These are phyloP conservation scores for Brachypterus glaber DNA, from an alignment of 2,888 invertebrate species.

Conservation along the genomic window DNA sequence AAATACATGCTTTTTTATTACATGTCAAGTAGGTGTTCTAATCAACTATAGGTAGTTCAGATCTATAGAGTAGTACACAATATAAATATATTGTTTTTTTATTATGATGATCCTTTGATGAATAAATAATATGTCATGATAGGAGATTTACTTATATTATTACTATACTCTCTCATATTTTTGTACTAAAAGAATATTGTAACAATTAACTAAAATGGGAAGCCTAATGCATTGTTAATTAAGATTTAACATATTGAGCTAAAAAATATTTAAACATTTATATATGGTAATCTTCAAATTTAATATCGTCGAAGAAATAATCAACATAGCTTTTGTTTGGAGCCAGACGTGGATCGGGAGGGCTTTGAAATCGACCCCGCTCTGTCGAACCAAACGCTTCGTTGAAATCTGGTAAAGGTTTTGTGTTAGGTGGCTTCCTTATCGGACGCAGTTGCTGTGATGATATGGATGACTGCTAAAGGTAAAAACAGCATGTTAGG, in stretches of 20 bases:
- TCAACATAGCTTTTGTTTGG: conserved; percentile 34
- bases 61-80: too few relatives aligned
- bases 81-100: too few relatives aligned
- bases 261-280: too few relatives aligned
- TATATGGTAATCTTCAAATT: conserved; percentile 35
- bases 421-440: conserved; percentile 25
- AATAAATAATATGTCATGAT: too few relatives aligned
- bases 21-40: too few relatives aligned
- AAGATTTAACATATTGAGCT: too few relatives aligned
- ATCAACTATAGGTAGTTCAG: too few relatives aligned
- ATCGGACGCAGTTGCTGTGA: conserved; percentile 11
- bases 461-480: conserved; percentile 17
- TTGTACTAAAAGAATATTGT: conserved; percentile 3
- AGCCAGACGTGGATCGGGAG: conserved; percentile 34
- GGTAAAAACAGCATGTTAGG: background rate
- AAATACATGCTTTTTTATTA: too few relatives aligned
- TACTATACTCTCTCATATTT: too few relatives aligned
- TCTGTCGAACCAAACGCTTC: conserved; percentile 81
- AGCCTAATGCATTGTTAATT: too few relatives aligned
- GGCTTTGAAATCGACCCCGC: conserved; percentile 62
- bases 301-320: conserved; percentile 30
- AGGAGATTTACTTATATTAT: too few relatives aligned
- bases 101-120: too few relatives aligned
- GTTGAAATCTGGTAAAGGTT: conserved; percentile 69
- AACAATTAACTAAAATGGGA: background rate